Conservation (phyloP, 2,797 vertebrate species). For the Apogon hyalosoma region DNA sequence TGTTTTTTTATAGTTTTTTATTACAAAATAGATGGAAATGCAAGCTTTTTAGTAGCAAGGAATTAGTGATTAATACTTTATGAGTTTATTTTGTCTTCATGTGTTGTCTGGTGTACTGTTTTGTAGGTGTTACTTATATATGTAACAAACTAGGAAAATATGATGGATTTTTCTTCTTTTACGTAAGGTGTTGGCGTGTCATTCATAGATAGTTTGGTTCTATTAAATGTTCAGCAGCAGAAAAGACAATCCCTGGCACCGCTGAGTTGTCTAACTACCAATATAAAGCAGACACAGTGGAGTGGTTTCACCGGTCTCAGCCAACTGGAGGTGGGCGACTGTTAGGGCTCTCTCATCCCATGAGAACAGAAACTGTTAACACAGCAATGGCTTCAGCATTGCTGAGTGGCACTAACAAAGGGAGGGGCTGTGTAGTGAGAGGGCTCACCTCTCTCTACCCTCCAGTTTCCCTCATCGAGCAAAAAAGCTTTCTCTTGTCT, state of each 20-base stretch:
- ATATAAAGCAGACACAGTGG: constrained; percentile 78
- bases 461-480: constrained; percentile 81
- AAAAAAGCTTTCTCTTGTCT: constrained; percentile 86
- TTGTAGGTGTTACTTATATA: constrained; percentile 40
- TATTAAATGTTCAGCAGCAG: constrained; percentile 72
- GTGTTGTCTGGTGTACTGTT: constrained; percentile 37
- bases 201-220: constrained; percentile 74
- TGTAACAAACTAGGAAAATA: constrained; percentile 31
- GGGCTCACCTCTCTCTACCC: constrained; percentile 80
- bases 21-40: constrained; percentile 28
- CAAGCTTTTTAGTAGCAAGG: constrained; percentile 34
- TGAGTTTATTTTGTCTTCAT: constrained; percentile 19
- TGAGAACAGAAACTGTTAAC: constrained; percentile 84
- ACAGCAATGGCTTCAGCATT: constrained; percentile 81
- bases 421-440: constrained; percentile 70
- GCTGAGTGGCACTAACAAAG: constrained; percentile 80
- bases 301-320: constrained; percentile 81
- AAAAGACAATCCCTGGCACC: constrained; percentile 68
- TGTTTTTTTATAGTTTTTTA: background rate
- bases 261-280: constrained; percentile 63
- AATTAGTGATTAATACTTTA: constrained; percentile 2
- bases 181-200: constrained; percentile 57
- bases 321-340: constrained; percentile 80
- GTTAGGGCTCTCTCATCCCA: constrained; percentile 80
- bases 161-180: constrained; percentile 54